These are phyloP conservation scores for Ophioninae sp. DNA, from an alignment of 2,888 invertebrate species.

Conservation along the genomic window DNA sequence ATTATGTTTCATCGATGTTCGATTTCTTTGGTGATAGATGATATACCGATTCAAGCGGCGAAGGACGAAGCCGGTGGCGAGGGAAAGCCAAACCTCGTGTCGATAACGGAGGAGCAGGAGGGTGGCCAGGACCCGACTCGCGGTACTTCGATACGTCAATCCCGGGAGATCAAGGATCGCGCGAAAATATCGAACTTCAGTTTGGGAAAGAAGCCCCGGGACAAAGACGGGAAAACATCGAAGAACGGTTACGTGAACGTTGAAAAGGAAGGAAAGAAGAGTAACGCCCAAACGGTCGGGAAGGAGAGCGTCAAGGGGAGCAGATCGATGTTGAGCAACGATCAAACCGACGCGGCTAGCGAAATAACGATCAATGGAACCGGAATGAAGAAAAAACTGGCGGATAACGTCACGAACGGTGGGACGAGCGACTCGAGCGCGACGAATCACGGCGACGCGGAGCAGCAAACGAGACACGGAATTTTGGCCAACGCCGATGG, in stretches of 20 bases:
- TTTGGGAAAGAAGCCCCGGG: slow-evolving; percentile 84
- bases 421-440: slow-evolving; percentile 81
- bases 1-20: slow-evolving; percentile 28
- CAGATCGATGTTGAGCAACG: slow-evolving; percentile 73
- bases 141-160: slow-evolving; percentile 83
- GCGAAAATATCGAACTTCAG: slow-evolving; percentile 85
- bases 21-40: slow-evolving; percentile 86
- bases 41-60: slow-evolving; percentile 92
- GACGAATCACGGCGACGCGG: slow-evolving; percentile 78
- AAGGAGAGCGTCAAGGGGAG: slow-evolving; percentile 74
- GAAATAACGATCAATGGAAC: slow-evolving; percentile 81
- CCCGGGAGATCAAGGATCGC: slow-evolving; percentile 83
- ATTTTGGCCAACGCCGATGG: slow-evolving; percentile 65
- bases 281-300: slow-evolving; percentile 65
- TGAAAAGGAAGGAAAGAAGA: slow-evolving; percentile 81
- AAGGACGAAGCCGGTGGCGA: slow-evolving; percentile 84
- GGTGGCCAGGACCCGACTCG: slow-evolving; percentile 79
- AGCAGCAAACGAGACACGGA: slow-evolving; percentile 65
- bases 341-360: slow-evolving; percentile 76
- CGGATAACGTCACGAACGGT: slow-evolving; percentile 79
- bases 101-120: slow-evolving; percentile 88
- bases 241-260: slow-evolving; percentile 73
- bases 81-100: slow-evolving; percentile 84
- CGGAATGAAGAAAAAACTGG: slow-evolving; percentile 81
- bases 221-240: slow-evolving; percentile 74